Conservation (phyloP, 2,113 vertebrate species). For the Danio rerio region GRCz12tu NC_133181.1:53153501-53154000, state of each 20-base stretch:
- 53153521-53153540: no score
- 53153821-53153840: not conserved
- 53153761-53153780: not conserved
- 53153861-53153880: constrained; percentile 29
- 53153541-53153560: no score
- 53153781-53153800: not conserved
- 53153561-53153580: no score
- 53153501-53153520: no score
- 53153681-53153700: no score
- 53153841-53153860: constrained; percentile 32
- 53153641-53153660: no score
- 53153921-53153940: constrained; percentile 27
- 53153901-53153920: constrained; percentile 32
- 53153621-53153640: no score
- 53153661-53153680: no score
- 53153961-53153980: constrained; percentile 5
- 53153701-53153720: not conserved
- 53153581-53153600: no score
- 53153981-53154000: constrained; percentile 6
- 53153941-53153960: constrained; percentile 40
- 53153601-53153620: no score
- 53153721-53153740: not conserved
- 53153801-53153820: constrained; percentile 31
- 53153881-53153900: constrained; percentile 29
- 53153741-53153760: not conserved